phyloP scores from a whole-genome alignment of 2,888 invertebrate genomes.

The Oconnorella tubifera region DNA sequence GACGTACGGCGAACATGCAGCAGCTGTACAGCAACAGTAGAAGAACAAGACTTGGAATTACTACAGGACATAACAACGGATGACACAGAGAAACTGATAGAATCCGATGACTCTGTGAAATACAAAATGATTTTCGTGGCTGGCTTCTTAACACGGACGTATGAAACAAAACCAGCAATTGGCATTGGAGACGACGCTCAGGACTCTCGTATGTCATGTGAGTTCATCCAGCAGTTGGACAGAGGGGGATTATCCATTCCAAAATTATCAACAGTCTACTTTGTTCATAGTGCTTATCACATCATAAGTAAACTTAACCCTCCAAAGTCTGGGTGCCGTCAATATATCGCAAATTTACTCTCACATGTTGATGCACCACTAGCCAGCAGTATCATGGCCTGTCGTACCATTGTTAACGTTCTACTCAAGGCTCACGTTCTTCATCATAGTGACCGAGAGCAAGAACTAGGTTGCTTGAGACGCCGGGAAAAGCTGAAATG shows the following conservation, averaged over 20 bases:
- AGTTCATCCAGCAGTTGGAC: not conserved
- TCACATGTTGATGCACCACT: not conserved
- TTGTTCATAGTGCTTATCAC: not conserved
- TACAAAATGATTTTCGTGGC: constrained; percentile 4
- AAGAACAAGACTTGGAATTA: constrained; percentile 4
- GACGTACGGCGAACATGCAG: constrained; percentile 1
- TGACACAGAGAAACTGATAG: constrained; percentile 8
- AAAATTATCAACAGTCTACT: not conserved
- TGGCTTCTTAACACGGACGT: not conserved
- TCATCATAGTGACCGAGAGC: constrained; percentile 2
- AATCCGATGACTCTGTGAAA: constrained; percentile 5
- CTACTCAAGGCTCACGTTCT: constrained; percentile 7
- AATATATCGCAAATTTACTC: not conserved
- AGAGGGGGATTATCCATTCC: not conserved
- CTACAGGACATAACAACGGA: constrained; percentile 5
- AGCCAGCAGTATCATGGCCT: not conserved
- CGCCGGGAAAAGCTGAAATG: constrained; percentile 6
- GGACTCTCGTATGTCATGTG: not conserved
- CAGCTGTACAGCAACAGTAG: not conserved
- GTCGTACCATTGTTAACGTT: not conserved
- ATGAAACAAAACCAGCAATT: not conserved
- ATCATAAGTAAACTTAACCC: not conserved
- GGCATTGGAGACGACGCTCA: not conserved
- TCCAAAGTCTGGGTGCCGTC: not conserved
- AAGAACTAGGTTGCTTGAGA: constrained; percentile 7